phyloP scores from a whole-genome alignment of 1,140 invertebrate species.

The Panagrolaimus sp. region DNA sequence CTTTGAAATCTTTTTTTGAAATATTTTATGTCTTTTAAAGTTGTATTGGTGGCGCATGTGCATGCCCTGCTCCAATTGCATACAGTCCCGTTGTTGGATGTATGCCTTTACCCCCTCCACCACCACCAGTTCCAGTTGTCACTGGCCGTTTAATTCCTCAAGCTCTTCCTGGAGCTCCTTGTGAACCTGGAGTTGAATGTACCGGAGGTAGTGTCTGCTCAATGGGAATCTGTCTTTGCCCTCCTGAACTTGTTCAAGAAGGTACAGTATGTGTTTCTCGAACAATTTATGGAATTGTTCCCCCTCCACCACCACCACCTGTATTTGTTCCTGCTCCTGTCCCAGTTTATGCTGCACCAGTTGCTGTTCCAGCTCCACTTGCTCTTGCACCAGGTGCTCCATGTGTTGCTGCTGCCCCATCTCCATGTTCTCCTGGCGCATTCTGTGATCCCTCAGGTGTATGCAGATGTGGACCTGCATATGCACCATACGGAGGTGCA shows the following conservation, averaged over 20 bases:
- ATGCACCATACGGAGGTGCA: conserved; percentile 28
- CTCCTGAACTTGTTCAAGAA: conserved; percentile 51
- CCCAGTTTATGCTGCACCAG: conserved; percentile 22
- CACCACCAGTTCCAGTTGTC: conserved; percentile 43
- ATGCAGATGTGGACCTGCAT: conserved; percentile 37
- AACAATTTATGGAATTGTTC: conserved; percentile 47
- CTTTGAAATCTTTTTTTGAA: background rate
- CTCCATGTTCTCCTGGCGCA: conserved; percentile 38
- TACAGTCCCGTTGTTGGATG: conserved; percentile 44
- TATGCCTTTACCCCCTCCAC: conserved; percentile 29
- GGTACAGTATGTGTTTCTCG: conserved; percentile 50
- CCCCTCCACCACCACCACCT: conserved; percentile 31
- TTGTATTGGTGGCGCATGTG: conserved; percentile 36
- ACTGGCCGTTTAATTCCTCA: conserved; percentile 51
- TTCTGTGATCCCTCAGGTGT: conserved; percentile 33
- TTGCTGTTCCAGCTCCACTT: conserved; percentile 25
- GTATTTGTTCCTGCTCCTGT: conserved; percentile 26
- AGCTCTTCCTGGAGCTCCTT: conserved; percentile 52
- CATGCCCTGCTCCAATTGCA: conserved; percentile 32
- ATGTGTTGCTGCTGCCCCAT: conserved; percentile 26
- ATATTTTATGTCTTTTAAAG: background rate
- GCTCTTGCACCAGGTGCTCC: conserved; percentile 38
- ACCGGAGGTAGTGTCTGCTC: conserved; percentile 52
- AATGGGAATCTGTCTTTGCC: conserved; percentile 49
- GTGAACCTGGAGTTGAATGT: conserved; percentile 56